These are phyloP conservation scores for Ophonus ardosiacus DNA, from an alignment of 2,888 invertebrate species.

Conservation along the genomic window DNA sequence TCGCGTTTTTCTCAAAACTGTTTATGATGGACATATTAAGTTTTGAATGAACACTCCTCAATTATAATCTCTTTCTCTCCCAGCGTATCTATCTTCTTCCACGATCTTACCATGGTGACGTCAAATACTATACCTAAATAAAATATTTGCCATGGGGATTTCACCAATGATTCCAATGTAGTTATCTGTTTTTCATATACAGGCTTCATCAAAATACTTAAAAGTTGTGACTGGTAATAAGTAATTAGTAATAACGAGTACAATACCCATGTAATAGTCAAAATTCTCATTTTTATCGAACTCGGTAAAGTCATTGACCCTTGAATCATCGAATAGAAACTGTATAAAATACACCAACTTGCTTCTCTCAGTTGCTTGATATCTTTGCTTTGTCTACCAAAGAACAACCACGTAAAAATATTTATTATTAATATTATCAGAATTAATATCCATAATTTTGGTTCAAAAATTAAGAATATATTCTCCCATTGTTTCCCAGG, in stretches of 20 bases:
- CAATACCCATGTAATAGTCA: constrained; percentile 7
- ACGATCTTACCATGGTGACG: too few species aligned
- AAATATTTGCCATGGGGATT: not conserved
- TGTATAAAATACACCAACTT: constrained; percentile 20
- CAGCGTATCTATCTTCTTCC: too few species aligned
- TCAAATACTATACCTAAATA: constrained; percentile 16
- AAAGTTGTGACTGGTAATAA: constrained; percentile 40
- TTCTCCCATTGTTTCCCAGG: too few species aligned
- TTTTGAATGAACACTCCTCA: too few species aligned
- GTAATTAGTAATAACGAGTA: not conserved
- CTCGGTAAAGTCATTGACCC: constrained; percentile 10
- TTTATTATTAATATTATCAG: too few species aligned
- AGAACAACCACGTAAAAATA: not conserved
- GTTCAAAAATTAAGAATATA: too few species aligned
- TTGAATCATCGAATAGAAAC: not conserved
- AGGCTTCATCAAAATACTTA: too few species aligned
- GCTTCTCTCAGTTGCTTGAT: not conserved
- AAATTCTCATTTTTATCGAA: not conserved
- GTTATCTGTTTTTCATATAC: constrained; percentile 39
- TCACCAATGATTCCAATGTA: constrained; percentile 4
- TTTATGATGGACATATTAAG: too few species aligned
- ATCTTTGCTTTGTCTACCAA: constrained; percentile 4
- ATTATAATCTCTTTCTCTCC: too few species aligned
- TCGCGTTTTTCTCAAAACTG: too few species aligned
- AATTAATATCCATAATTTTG: too few species aligned